A percentile compares a stretch with the other conserved stretches of the same genome.
Evolutionary conservation across 2,797 vertebrate genomes (phyloP).

Genomic region (Alcedo atthis): DNA sequence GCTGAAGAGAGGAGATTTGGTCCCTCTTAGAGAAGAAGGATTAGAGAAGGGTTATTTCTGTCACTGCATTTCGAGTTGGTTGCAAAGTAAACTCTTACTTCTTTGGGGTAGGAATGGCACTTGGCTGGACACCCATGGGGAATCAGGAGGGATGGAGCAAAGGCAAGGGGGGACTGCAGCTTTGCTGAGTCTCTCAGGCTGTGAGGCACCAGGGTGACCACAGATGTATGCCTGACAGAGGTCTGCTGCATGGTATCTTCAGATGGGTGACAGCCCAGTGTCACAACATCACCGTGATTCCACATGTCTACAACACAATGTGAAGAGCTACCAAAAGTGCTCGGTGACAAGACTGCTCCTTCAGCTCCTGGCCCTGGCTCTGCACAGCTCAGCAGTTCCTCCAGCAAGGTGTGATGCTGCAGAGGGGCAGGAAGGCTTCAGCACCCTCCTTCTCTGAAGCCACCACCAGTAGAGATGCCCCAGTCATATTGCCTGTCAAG

Average conservation of each 20-base stretch:
- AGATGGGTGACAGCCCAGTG: background rate
- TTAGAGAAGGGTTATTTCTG: background rate
- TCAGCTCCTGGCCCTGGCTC: background rate
- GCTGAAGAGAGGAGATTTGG: background rate
- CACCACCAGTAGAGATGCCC: background rate
- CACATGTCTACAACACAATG: background rate
- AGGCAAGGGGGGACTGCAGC: background rate
- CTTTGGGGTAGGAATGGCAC: background rate
- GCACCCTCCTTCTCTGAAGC: background rate
- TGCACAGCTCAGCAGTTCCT: background rate
- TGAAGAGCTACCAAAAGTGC: background rate
- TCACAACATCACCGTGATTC: background rate
- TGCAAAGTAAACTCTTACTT: background rate
- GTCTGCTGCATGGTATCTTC: background rate
- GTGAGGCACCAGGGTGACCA: background rate
- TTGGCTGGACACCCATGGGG: background rate
- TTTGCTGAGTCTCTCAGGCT: background rate
- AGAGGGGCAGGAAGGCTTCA: background rate
- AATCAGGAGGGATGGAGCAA: background rate
- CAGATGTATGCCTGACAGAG: background rate
- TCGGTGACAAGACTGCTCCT: background rate
- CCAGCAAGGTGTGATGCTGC: background rate
- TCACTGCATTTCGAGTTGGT: background rate
- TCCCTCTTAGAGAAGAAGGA: background rate
- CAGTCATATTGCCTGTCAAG: rapidly evolving